phyloP scores from a whole-genome alignment of 2,113 vertebrate species.

The Halichoeres trimaculatus region DNA sequence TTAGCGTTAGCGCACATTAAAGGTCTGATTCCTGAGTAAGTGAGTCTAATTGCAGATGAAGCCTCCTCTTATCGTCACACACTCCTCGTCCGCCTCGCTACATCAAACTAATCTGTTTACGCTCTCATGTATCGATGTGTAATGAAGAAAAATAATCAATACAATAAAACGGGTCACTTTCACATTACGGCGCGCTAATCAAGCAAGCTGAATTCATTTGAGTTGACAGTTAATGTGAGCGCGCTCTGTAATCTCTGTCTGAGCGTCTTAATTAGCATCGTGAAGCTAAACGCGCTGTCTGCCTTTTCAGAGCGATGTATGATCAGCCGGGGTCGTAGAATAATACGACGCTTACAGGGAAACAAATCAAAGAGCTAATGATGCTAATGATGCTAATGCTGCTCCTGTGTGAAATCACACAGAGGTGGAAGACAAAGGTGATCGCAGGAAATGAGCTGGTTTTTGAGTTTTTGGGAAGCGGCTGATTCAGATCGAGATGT shows the following conservation, averaged over 20 bases:
- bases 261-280: too few relatives aligned
- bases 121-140: background rate
- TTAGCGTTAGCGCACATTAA: background rate
- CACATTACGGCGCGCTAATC: slow-evolving; percentile 3
- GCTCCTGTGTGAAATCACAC: too few relatives aligned
- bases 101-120: background rate
- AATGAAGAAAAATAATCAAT: background rate
- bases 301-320: background rate
- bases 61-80: rapidly evolving
- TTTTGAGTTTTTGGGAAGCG: too few relatives aligned
- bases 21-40: too few relatives aligned
- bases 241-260: slow-evolving; percentile 20
- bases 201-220: background rate
- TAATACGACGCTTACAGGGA: background rate
- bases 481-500: too few relatives aligned
- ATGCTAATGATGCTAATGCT: slow-evolving; percentile 4
- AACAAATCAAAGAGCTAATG: slow-evolving; percentile 10
- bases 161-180: slow-evolving; percentile 2
- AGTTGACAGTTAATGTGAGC: slow-evolving; percentile 4
- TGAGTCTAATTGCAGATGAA: background rate
- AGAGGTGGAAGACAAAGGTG: too few relatives aligned
- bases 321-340: background rate
- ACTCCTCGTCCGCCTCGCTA: background rate
- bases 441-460: too few relatives aligned
- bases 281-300: slow-evolving; percentile 3